Base-by-base conservation (phyloP, 2,888 invertebrate genomes). In the Drosophila mulleri region DNA sequence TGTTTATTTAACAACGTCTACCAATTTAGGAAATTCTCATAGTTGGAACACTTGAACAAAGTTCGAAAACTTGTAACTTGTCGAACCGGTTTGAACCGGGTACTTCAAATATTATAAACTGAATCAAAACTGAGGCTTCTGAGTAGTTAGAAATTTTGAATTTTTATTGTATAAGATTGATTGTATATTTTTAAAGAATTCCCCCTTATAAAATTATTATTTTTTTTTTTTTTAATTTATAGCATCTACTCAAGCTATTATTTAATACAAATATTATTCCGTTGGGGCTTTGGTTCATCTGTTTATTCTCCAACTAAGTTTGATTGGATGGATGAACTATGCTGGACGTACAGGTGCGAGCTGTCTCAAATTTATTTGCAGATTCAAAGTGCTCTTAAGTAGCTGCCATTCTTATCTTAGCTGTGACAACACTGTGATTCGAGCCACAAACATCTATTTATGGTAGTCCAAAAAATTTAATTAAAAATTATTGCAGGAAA, bases 401-500 rank as follows among this genome's bases (percentile, higher is more conserved):
- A 8, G 14, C 18, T 32, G 32, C 3, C 14, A 35, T 53, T 14
- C 16, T 37, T 37, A 9, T 37, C 23, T 53, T 16, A 37, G 12
- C 9, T 53, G 11, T 16, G 53, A 35, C 53, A 53, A 53, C 53
- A 53, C 16, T 53, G 6, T n/a, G 37, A 53, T 23, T 53, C 37
- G n/a, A 53, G 7, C 16, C 16, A 8, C 53, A 53, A 52, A 20
- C 35, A 35, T 18, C 20, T 37, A 52, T 20, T 37, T 37, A 35
- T 20, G 16, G 52, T 5, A 37, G 32, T 32, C 8, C 8, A 35
- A 50, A 23, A 23, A 53, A 37, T 39, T 32, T 50, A 18, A 50
- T 16, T 18, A 41, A 39, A 54, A 54, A 54, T 26, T 41, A 53
- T 37, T 37, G 53, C 53, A 53, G 53, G 37, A 53, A 54, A 41